These are phyloP conservation scores for Arion vulgaris DNA, from an alignment of 1,140 invertebrate genomes.

Conservation along the genomic window DNA sequence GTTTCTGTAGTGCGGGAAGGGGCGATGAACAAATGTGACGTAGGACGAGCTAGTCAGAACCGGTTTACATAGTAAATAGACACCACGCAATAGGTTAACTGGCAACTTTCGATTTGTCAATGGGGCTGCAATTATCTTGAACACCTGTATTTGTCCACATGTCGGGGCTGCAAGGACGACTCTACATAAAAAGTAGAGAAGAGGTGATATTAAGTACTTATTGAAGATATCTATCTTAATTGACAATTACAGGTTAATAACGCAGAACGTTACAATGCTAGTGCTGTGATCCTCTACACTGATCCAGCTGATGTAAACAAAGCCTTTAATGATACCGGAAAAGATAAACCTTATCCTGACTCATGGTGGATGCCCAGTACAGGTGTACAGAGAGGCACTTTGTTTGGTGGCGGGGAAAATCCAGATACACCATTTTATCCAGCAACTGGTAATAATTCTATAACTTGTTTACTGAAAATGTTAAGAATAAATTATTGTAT, in stretches of 20 bases:
- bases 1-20: no score
- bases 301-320: conserved; percentile 75
- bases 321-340: conserved; percentile 41
- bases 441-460: conserved; percentile 48
- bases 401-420: conserved; percentile 70
- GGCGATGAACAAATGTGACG: no score
- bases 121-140: no score
- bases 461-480: neutral
- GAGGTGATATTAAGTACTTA: no score
- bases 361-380: conserved; percentile 74
- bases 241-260: conserved; percentile 63
- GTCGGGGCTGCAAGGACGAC: no score
- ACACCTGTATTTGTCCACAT: no score
- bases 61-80: no score
- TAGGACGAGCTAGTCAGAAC: no score
- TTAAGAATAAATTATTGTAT: neutral
- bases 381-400: conserved; percentile 71
- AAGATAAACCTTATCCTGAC: conserved; percentile 72
- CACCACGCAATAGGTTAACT: no score
- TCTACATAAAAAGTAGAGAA: neutral
- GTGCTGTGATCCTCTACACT: conserved; percentile 73
- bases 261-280: conserved; percentile 66
- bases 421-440: conserved; percentile 73
- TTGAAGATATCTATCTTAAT: no score
- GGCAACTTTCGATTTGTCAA: no score